phyloP scores from a whole-genome alignment of 2,113 vertebrate genomes.

The Psettodes erumei region DNA sequence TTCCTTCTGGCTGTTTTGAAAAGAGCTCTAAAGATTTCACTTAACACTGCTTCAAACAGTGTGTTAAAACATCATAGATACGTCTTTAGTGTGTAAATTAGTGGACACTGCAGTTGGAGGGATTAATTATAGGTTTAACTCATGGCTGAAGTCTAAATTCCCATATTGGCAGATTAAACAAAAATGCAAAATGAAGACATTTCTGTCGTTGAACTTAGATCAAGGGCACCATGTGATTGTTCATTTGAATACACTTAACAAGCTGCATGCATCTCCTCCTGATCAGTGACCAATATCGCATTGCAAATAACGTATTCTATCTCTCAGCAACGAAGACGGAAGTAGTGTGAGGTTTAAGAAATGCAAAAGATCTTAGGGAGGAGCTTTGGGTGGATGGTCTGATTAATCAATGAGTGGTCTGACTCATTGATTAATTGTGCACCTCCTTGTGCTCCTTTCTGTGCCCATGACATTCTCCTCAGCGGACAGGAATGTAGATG shows the following conservation, averaged over 20 bases:
- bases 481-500: background rate
- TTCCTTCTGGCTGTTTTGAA: constrained; percentile 40
- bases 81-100: background rate
- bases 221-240: too few relatives aligned
- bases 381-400: background rate
- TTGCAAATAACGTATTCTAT: background rate
- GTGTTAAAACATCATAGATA: background rate
- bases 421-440: background rate
- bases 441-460: too few relatives aligned
- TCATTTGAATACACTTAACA: background rate
- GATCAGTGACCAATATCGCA: background rate
- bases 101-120: background rate
- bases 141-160: background rate
- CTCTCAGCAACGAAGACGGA: background rate
- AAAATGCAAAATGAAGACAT: background rate
- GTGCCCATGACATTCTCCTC: background rate
- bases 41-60: background rate
- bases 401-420: background rate
- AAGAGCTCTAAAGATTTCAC: constrained; percentile 26
- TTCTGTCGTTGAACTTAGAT: background rate
- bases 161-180: background rate
- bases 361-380: background rate
- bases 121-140: background rate
- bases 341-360: background rate
- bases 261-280: background rate